phyloP scores from a whole-genome alignment of 2,797 vertebrate species.

The Rhadinocentrus ornatus region DNA sequence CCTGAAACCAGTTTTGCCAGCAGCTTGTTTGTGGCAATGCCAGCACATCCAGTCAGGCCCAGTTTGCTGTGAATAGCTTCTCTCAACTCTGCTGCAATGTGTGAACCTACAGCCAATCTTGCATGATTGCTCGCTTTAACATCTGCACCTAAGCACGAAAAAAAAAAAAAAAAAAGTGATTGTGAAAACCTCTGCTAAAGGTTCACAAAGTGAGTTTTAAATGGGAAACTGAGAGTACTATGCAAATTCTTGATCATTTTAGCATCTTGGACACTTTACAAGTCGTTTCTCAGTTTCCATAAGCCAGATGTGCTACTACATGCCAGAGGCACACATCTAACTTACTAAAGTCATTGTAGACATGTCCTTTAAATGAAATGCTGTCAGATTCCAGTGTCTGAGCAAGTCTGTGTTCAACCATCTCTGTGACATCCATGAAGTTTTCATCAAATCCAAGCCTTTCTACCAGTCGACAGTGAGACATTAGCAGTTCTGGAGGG shows the following conservation, averaged over 20 bases:
- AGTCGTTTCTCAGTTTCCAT: constrained; percentile 52
- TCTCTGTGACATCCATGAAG: constrained; percentile 89
- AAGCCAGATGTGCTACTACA: constrained; percentile 34
- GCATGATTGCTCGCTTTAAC: constrained; percentile 66
- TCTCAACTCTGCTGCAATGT: constrained; percentile 87
- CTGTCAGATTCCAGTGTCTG: constrained; percentile 35
- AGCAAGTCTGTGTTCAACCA: constrained; percentile 83
- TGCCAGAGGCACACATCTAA: constrained; percentile 30
- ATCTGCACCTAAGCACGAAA: constrained; percentile 73
- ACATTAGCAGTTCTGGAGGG: constrained; percentile 86
- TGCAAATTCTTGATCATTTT: constrained; percentile 55
- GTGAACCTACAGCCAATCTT: constrained; percentile 86
- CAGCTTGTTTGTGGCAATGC: constrained; percentile 88
- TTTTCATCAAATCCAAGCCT: constrained; percentile 94
- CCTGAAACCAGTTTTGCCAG: constrained; percentile 91
- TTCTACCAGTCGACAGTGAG: constrained; percentile 89
- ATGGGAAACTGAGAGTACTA: constrained; percentile 55
- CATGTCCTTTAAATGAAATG: constrained; percentile 81
- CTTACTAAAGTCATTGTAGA: constrained; percentile 85
- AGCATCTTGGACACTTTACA: constrained; percentile 39
- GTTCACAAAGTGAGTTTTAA: not conserved
- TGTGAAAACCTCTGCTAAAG: not conserved
- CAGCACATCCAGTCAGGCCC: constrained; percentile 90
- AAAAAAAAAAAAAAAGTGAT: constrained; percentile 8
- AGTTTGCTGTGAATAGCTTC: constrained; percentile 77